Evolutionary conservation across 2,797 vertebrate genomes (phyloP).

Genomic region (Thaleichthys pacificus): DNA sequence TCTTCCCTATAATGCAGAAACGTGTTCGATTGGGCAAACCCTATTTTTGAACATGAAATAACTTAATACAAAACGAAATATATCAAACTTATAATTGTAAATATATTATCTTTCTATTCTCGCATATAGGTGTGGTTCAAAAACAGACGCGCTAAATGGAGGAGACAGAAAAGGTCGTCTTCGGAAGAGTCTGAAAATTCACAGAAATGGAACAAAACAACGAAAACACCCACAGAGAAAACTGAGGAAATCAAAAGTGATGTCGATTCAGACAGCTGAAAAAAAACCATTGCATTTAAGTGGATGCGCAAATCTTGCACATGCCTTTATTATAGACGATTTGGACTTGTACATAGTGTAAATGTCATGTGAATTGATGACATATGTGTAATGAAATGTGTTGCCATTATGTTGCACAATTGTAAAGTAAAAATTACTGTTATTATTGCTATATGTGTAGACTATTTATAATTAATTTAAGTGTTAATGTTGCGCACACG

Average conservation of each 20-base stretch:
- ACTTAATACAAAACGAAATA: not conserved
- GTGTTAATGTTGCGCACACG: constrained; percentile 39
- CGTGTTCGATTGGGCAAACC: too few relatives aligned
- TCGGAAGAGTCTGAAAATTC: constrained; percentile 95
- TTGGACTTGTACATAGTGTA: constrained; percentile 83
- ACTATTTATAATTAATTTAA: constrained; percentile 85
- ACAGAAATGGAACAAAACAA: constrained; percentile 91
- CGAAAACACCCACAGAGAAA: constrained; percentile 85
- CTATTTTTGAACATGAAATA: not conserved
- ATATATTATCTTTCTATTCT: constrained; percentile 14
- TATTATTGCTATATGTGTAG: constrained; percentile 64
- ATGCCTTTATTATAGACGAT: constrained; percentile 37
- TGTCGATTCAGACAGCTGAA: constrained; percentile 96
- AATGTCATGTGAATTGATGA: constrained; percentile 65
- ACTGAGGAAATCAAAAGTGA: constrained; percentile 88
- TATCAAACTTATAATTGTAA: constrained; percentile 10
- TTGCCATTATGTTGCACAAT: constrained; percentile 84
- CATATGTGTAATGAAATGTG: constrained; percentile 66
- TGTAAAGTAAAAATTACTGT: constrained; percentile 74
- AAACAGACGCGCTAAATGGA: constrained; percentile 97
- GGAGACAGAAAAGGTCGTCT: constrained; percentile 93
- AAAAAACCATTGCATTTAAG: constrained; percentile 39
- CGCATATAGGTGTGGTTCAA: constrained; percentile 97
- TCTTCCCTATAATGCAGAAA: too few relatives aligned
- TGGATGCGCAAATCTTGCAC: constrained; percentile 77